A percentile compares a stretch with the other conserved stretches of the same genome.
Evolutionary conservation across 2,888 invertebrate species (phyloP).

Genomic region (Drosophila flavopinicola): DNA sequence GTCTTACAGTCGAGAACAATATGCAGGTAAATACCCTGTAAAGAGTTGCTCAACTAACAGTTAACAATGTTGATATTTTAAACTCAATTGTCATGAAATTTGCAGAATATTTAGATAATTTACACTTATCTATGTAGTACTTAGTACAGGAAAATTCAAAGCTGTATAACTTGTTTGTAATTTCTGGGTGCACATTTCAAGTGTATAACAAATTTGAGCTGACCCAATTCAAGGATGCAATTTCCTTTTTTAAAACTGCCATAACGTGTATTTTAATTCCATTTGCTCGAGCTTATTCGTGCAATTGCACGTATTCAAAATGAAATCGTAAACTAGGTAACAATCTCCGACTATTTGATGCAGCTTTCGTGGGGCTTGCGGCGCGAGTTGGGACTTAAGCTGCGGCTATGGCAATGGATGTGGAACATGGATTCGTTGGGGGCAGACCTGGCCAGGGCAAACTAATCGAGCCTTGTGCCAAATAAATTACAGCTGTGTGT

Average conservation of each 20-base stretch:
- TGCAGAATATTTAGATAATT: too few relatives aligned
- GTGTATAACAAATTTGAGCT: too few relatives aligned
- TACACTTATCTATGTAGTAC: too few relatives aligned
- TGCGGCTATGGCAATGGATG: conserved; percentile 10
- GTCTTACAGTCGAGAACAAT: neutral
- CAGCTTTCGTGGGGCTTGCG: neutral
- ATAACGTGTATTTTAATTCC: neutral
- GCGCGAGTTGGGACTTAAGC: conserved; percentile 1
- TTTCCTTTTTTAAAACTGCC: neutral
- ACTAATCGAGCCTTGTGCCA: conserved; percentile 40
- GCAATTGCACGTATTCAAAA: conserved; percentile 1
- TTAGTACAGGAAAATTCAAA: too few relatives aligned
- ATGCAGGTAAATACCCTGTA: neutral
- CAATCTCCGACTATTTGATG: conserved; percentile 8
- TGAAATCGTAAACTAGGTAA: conserved; percentile 4
- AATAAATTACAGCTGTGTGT: conserved; percentile 28
- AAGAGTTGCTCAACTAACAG: too few relatives aligned
- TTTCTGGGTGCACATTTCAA: too few relatives aligned
- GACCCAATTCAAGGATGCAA: too few relatives aligned
- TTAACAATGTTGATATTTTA: too few relatives aligned
- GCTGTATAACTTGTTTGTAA: too few relatives aligned
- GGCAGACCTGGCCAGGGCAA: conserved; percentile 28
- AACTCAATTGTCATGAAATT: too few relatives aligned
- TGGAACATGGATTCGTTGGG: conserved; percentile 17
- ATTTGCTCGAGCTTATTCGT: neutral